Conservation (phyloP, 2,113 vertebrate genomes). For the Rattus rattus region DNA sequence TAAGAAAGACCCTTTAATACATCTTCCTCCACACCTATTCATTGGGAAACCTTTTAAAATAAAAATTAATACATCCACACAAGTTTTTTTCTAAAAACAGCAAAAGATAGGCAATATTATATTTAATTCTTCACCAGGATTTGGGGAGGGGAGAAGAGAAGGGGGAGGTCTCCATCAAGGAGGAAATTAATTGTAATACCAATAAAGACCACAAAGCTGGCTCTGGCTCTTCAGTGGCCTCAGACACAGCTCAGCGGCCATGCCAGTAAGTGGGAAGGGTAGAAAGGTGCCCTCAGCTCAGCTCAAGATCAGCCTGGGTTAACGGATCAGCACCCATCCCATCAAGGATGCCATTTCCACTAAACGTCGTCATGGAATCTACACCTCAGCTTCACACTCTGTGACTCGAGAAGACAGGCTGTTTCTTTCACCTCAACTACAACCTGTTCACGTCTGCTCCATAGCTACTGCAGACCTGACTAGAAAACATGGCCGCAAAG, state of each 20-base stretch:
- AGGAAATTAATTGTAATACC: not conserved
- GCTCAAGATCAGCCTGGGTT: not conserved
- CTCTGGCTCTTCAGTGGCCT: not conserved
- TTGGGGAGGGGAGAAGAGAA: not conserved
- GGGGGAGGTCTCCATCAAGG: not conserved
- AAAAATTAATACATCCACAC: not conserved
- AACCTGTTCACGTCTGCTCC: constrained; percentile 41
- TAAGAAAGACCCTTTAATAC: constrained; percentile 12
- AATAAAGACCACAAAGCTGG: not conserved
- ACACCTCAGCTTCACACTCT: not conserved
- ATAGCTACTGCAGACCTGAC: not conserved
- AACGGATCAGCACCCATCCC: constrained; percentile 42
- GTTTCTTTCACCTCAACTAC: constrained; percentile 23
- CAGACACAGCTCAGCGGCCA: not conserved
- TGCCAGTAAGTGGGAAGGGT: not conserved
- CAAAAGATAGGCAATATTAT: constrained; percentile 41
- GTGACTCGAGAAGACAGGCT: not conserved
- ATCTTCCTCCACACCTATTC: not conserved
- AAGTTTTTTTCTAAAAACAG: constrained; percentile 49
- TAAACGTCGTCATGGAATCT: not conserved
- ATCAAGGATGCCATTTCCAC: constrained; percentile 7
- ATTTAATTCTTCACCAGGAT: not conserved
- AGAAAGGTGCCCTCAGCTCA: too few relatives aligned
- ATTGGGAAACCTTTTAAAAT: constrained; percentile 24
- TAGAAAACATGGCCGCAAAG: not conserved